Base-by-base conservation (phyloP, 2,797 vertebrate species). In the Cryptoprocta ferox region DNA sequence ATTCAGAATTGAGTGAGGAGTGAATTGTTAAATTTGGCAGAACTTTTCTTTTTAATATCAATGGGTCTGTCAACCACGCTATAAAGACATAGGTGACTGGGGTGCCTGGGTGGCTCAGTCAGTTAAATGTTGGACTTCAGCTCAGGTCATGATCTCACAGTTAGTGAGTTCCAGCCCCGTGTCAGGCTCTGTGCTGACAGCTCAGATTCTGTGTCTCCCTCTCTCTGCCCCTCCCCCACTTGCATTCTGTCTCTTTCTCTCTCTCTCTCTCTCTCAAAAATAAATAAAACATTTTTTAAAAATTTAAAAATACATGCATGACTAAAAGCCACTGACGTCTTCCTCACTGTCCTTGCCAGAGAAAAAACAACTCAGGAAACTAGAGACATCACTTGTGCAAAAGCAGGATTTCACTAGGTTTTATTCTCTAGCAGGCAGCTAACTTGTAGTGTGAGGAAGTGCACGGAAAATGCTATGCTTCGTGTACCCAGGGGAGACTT, bases 321-420 rank as follows among this genome's bases (percentile, higher is more conserved):
- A 42, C 16, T 59, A 48, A 79, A 73, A 79, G 13, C 48, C 37
- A 61, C 28, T 39, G 8, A 61, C 18, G 19, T 68, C 32, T 79
- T 63, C 45, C 65, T 87, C 6, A 3, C 12, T 16, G 53, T n/a
- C 73, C 32, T 84, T 53, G 5, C 59, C 9, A 50, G 50, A 93
- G 14, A 12, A 61, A 71, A 73, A 92, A 45, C n/a, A 45, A 4
- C 21, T 63, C 42, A 70, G 53, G 18, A 89, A 63, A 4, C 39
- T 24, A 87, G 45, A 86, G 32, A 80, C 19, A 79, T 9, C 19
- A 59, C 4, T 26, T 73, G 2, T 37, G 32, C 37, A 92, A 83
- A 96, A 70, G 63, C 45, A 86, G 89, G 5, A 70, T 89, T 91
- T 86, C 48, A 42, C 56, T 65, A 50, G 75, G 76, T 37, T 89